Conservation (phyloP, 2,113 vertebrate species). For the Leuciscus idus region DNA sequence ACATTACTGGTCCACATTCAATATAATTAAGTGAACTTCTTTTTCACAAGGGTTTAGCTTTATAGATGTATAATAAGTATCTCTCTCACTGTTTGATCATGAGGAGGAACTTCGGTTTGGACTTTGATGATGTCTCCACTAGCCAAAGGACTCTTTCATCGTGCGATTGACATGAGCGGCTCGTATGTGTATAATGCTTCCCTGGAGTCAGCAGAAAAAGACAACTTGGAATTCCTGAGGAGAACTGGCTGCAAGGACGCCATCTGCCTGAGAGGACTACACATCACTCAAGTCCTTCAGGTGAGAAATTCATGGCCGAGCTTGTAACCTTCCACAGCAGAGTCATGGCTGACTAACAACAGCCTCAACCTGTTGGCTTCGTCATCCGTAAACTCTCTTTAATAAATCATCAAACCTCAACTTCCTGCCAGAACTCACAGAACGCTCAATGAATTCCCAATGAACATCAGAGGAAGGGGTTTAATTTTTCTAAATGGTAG, state of each 20-base stretch:
- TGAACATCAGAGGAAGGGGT: conserved; percentile 1
- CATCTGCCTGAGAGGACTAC: conserved; percentile 69
- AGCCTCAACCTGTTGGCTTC: conserved; percentile 20
- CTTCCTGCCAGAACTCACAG: conserved; percentile 1
- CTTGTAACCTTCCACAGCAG: conserved; percentile 22
- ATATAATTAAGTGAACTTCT: not conserved
- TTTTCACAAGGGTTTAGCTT: not conserved
- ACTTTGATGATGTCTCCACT: conserved; percentile 77
- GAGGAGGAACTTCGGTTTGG: conserved; percentile 75
- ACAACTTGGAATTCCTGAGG: conserved; percentile 75
- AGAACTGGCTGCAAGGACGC: conserved; percentile 69
- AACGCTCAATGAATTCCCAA: conserved; percentile 21
- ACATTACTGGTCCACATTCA: not conserved
- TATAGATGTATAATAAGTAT: not conserved
- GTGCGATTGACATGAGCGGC: conserved; percentile 79
- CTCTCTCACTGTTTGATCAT: not conserved
- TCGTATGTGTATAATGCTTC: conserved; percentile 68
- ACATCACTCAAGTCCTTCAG: conserved; percentile 70
- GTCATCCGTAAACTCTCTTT: conserved; percentile 14
- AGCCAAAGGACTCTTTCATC: conserved; percentile 77
- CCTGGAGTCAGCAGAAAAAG: conserved; percentile 71
- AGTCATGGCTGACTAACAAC: conserved; percentile 32
- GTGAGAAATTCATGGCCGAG: conserved; percentile 56
- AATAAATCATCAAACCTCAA: conserved; percentile 31
- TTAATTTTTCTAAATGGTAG: conserved; percentile 18